phyloP scores from a whole-genome alignment of 2,113 vertebrate genomes.

The Fregata magnificens region DNA sequence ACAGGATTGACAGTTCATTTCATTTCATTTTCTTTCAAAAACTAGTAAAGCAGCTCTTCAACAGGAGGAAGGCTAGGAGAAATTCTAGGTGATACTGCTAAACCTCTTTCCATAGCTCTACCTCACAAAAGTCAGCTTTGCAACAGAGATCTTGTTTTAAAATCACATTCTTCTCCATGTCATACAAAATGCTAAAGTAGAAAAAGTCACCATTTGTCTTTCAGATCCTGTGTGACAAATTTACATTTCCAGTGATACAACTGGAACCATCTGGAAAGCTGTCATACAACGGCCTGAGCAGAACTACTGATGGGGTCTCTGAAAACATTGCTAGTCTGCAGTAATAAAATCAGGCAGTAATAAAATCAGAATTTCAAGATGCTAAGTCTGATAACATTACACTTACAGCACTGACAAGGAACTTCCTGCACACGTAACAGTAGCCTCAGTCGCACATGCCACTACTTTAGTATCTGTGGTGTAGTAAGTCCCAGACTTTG shows the following conservation, averaged over 20 bases:
- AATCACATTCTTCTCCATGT: not conserved
- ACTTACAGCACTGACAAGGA: not conserved
- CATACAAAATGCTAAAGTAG: not conserved
- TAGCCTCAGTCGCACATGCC: not conserved
- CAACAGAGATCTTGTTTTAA: not conserved
- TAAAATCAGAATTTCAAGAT: not conserved
- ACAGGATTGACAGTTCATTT: not conserved
- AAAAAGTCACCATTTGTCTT: not conserved
- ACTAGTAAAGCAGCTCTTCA: not conserved
- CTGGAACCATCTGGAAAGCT: not conserved
- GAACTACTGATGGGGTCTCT: not conserved
- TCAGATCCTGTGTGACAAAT: not conserved
- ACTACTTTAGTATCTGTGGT: not conserved
- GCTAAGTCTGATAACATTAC: not conserved
- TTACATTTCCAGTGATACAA: rapidly evolving
- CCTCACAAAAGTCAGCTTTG: not conserved
- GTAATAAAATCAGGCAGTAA: not conserved
- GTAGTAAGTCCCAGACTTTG: not conserved
- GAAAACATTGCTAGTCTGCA: not conserved
- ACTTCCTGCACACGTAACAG: not conserved
- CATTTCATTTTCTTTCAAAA: not conserved
- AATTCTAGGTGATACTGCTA: not conserved
- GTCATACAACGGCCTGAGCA: not conserved
- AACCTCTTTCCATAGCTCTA: not conserved
- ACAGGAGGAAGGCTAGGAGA: not conserved